Evolutionary conservation across 1,140 invertebrate genomes (phyloP), one percentile per base, ranked within the genome.

Genomic region (Cotesia typhae): DNA sequence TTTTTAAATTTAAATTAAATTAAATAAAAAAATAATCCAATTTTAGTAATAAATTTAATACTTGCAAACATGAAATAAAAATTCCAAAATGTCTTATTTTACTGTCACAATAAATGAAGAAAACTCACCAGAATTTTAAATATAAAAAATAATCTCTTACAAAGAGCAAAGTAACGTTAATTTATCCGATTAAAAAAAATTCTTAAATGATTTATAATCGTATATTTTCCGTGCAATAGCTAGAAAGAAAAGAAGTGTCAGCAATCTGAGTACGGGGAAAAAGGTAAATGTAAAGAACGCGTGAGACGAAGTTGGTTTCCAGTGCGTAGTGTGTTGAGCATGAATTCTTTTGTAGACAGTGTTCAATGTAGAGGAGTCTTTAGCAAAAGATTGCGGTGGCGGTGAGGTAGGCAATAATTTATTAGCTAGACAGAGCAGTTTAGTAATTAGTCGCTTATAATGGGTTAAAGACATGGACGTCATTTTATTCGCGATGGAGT

Each of bases 391-490:
- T 28, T 28, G 38, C 47, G 65, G 14, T 52, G 41, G 47, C 14
- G 17, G 65, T 38, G 65, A 47, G 41, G 47, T 67, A 41, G 53
- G 65, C 60, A 63, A 72, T 79, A 79, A 80, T 80, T 82, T 82
- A 80, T 82, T 78, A 77, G 76, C 68, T 77, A 74, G 76, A 79
- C 76, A 77, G 76, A 72, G 75, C 77, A 81, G 77, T 80, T 82
- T 77, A 80, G 80, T 80, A 80, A 82, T 80, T 80, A 80, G 79
- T 77, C 78, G 76, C 76, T 79, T 74, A 75, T 80, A 80, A 80
- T 78, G 28, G 76, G 76, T 71, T 57, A 75, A 75, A 74, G 65
- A 47, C 47, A 14, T 52, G 65, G 47, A 52, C 37, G 52, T 52
- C 38, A 9, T 67, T 14, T 20, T 41, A 4, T 14, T 67, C 20